Percentiles rank a stretch among this genome's conserved stretches.
Conservation (phyloP, 1,140 invertebrate genomes). For the Cyrtorhinus lividipennis region DNA sequence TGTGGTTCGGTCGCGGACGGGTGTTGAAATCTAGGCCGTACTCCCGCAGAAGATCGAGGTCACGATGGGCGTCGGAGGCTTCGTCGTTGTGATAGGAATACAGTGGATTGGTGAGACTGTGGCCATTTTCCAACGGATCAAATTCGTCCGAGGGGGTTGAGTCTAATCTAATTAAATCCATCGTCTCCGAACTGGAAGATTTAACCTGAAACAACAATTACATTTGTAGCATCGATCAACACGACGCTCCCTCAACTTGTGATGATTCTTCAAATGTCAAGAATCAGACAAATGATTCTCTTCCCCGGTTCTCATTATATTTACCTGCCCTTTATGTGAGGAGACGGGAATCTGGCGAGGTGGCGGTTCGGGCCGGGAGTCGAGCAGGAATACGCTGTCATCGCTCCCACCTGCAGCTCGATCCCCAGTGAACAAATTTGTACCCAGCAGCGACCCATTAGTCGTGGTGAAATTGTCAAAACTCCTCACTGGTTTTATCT, state of each 20-base stretch:
- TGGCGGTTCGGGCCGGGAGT: neutral
- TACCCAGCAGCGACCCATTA: constrained; percentile 7
- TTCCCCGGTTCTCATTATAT: no score
- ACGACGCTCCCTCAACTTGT: no score
- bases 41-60: constrained; percentile 25
- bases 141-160: constrained; percentile 43
- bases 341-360: neutral
- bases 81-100: constrained; percentile 41
- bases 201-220: constrained; percentile 16
- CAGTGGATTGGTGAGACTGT: constrained; percentile 39
- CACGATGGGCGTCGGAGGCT: constrained; percentile 25
- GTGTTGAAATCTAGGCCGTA: constrained; percentile 28
- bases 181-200: constrained; percentile 16
- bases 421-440: constrained; percentile 6
- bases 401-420: constrained; percentile 13
- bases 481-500: constrained; percentile 44
- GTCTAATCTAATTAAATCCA: constrained; percentile 41
- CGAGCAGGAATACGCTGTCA: constrained; percentile 13
- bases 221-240: no score
- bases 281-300: no score
- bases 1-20: neutral
- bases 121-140: constrained; percentile 34
- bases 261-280: no score
- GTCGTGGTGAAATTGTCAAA: constrained; percentile 36
- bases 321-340: constrained; percentile 14